Percentiles rank a stretch among this genome's conserved stretches.
These are phyloP conservation scores for Drosophila sordidula DNA, from an alignment of 2,888 invertebrate genomes.

Conservation along the genomic window DNA sequence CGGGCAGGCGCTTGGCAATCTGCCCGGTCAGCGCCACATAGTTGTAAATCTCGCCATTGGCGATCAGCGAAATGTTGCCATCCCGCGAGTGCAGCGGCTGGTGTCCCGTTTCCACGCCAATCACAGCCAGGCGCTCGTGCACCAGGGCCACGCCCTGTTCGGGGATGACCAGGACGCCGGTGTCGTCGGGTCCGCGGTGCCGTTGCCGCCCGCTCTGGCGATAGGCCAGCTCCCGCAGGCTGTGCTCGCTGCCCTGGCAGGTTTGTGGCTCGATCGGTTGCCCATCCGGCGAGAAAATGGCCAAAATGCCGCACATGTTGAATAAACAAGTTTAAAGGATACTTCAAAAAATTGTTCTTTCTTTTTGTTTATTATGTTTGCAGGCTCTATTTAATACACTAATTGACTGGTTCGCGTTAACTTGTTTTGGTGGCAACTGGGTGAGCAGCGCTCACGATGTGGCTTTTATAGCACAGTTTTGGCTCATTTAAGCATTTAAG, in stretches of 20 bases:
- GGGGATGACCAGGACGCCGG: conserved; percentile 70
- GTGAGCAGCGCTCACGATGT: background rate
- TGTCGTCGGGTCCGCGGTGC: conserved; percentile 83
- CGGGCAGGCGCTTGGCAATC: conserved; percentile 70
- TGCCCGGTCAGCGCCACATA: conserved; percentile 72
- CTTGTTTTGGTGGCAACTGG: conserved; percentile 16
- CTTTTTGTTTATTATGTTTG: no score
- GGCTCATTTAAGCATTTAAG: conserved; percentile 26
- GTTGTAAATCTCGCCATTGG: conserved; percentile 84
- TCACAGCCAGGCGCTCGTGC: conserved; percentile 81
- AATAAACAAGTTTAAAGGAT: background rate
- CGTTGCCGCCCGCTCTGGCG: conserved; percentile 81
- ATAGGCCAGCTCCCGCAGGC: conserved; percentile 79
- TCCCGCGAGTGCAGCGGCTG: conserved; percentile 80
- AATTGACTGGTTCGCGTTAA: background rate
- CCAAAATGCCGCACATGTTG: conserved; percentile 83
- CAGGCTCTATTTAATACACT: no score
- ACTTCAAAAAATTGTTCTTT: background rate
- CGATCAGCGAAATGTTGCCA: conserved; percentile 75
- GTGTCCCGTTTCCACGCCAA: conserved; percentile 81
- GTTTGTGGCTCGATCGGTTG: conserved; percentile 51
- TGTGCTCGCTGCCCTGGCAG: conserved; percentile 58
- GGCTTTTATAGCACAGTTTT: conserved; percentile 44
- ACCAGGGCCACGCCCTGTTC: conserved; percentile 80
- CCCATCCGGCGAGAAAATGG: conserved; percentile 77